Base-by-base conservation (phyloP, 2,113 vertebrate species). In the Scomber scombrus region DNA sequence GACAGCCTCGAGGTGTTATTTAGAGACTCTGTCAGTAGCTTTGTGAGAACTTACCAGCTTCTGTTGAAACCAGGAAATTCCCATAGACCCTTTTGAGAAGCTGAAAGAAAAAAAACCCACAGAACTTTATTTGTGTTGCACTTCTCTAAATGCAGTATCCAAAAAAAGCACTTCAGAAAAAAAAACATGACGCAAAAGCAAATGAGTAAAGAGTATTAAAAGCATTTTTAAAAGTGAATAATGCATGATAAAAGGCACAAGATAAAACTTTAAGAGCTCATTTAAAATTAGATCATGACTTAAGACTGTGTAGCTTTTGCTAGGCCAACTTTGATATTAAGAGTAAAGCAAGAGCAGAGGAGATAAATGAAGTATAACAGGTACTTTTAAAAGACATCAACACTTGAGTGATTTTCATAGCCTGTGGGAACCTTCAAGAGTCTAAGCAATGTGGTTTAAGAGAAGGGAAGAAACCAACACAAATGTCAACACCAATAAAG, bases 81-180 rank as follows among this genome's bases (percentile, higher is more conserved):
- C 97, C 97, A 50, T 99, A 99, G 16, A 97, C 94, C 81, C 96
- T 96, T 93, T 97, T 99, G 93, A 99, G 92, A 73, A 98, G 93
- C 97, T 99, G 94, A 47, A 91, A 89, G 51, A 0, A 76, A 74
- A 77, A 0, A 69, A 26, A 26, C 23, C 23, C 23, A 26, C 23
- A 2, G 0, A 68, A 6, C 0, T 23, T 65, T 60, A 57, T 71
- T 69, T 60, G 3, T 26, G 40, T 57, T 1, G 1, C 8, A 0
- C 45, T 21, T 85, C 60, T 49, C 13, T 54, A 40, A 71, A 47
- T 40, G 31, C 54, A 16, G n/a, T 63, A 80, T 23, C 15, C 5
- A 74, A 31, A 60, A 40, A 16, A 21, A 26, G 26, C 2, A 49
- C 10, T 16, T 29, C 0, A 58, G 63, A 84, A 9, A 73, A 21